Evolutionary conservation across 2,888 invertebrate species (phyloP).

Genomic region (Trilocha varians): DNA sequence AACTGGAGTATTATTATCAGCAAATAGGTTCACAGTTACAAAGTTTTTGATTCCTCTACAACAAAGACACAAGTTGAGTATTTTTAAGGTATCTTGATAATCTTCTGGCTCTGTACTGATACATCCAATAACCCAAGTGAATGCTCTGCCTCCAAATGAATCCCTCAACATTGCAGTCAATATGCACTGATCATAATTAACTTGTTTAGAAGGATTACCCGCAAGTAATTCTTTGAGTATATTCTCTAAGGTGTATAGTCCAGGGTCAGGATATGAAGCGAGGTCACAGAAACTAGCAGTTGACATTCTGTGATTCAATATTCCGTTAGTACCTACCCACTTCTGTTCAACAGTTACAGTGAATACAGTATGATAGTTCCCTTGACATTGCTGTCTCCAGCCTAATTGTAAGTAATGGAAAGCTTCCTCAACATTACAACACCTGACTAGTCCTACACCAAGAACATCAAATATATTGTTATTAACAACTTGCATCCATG

Average conservation of each 20-base stretch:
- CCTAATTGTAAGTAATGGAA: constrained; percentile 81
- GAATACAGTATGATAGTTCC: constrained; percentile 79
- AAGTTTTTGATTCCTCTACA: constrained; percentile 80
- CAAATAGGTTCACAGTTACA: constrained; percentile 81
- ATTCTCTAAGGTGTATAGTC: constrained; percentile 77
- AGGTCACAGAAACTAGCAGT: constrained; percentile 84
- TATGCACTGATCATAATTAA: constrained; percentile 77
- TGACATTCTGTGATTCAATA: constrained; percentile 79
- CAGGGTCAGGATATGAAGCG: constrained; percentile 74
- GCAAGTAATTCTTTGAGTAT: constrained; percentile 74
- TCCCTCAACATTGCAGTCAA: constrained; percentile 80
- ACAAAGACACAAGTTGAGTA: constrained; percentile 77
- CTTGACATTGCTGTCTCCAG: constrained; percentile 70
- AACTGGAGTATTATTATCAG: constrained; percentile 76
- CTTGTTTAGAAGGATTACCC: constrained; percentile 69
- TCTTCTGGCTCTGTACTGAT: constrained; percentile 80
- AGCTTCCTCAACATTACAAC: constrained; percentile 79
- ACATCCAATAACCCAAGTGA: constrained; percentile 81
- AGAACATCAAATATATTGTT: constrained; percentile 76
- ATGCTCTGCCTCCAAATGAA: constrained; percentile 83
- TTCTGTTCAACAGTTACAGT: constrained; percentile 83
- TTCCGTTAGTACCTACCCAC: constrained; percentile 78
- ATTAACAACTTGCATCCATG: constrained; percentile 82
- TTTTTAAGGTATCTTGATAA: constrained; percentile 79
- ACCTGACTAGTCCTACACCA: constrained; percentile 69